phyloP scores from a whole-genome alignment of 2,888 invertebrate genomes.

The Fabriciana adippe region DNA sequence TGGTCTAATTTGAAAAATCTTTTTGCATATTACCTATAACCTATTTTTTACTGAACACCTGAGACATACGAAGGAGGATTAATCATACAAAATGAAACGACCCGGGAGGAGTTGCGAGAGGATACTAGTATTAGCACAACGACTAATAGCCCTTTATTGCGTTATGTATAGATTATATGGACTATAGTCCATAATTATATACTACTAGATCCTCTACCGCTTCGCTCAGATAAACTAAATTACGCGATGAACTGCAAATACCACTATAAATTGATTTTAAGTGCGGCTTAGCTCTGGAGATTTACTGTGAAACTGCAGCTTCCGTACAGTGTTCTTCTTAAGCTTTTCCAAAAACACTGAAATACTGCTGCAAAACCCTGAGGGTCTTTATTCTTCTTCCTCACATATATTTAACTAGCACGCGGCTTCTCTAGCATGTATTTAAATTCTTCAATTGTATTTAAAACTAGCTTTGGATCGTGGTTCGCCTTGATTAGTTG shows the following conservation, averaged over 20 bases:
- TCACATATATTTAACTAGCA: not conserved
- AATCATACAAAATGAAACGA: too few species aligned
- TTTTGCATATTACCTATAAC: too few species aligned
- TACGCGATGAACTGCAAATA: conserved; percentile 17
- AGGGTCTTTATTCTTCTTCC: not conserved
- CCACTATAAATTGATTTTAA: conserved; percentile 20
- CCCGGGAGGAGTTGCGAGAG: too few species aligned
- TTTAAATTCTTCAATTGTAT: too few species aligned
- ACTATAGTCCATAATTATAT: conserved; percentile 3
- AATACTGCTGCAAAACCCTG: not conserved
- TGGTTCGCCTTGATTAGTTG: too few species aligned
- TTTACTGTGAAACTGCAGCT: conserved; percentile 6
- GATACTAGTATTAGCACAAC: too few species aligned
- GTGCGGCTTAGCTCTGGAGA: conserved; percentile 11
- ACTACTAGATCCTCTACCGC: not conserved
- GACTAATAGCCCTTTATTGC: not conserved
- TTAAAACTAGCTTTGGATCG: too few species aligned
- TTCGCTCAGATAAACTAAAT: conserved; percentile 14
- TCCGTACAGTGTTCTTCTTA: conserved; percentile 11
- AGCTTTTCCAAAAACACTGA: conserved; percentile 11
- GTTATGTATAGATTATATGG: not conserved
- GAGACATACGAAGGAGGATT: too few species aligned
- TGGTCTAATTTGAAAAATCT: too few species aligned
- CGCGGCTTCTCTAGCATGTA: too few species aligned
- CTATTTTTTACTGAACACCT: too few species aligned